Conservation (phyloP, 2,888 invertebrate species). For the Yponomeuta malinellus region DNA sequence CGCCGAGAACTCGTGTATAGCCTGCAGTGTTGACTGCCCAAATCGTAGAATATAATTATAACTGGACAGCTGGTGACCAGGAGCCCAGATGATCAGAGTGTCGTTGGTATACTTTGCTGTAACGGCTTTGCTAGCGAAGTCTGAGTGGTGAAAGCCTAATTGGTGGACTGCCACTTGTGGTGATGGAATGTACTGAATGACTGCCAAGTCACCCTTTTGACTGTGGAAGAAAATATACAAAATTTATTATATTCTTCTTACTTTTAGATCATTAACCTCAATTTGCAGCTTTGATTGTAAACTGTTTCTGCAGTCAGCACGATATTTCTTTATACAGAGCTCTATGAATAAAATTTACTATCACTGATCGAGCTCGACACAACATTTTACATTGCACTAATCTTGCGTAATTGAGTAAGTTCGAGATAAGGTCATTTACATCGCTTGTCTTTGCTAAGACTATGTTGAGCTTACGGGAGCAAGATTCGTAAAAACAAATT, state of each 20-base stretch:
- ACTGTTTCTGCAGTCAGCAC: no score
- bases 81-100: conserved; percentile 54
- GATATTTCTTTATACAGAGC: no score
- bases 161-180: conserved; percentile 58
- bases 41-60: conserved; percentile 49
- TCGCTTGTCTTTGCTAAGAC: no score
- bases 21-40: conserved; percentile 46
- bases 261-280: no score
- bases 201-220: conserved; percentile 33
- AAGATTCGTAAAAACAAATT: no score
- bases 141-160: conserved; percentile 57
- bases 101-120: conserved; percentile 41
- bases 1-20: conserved; percentile 48
- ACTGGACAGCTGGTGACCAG: conserved; percentile 34
- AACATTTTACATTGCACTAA: no score
- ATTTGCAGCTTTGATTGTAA: no score
- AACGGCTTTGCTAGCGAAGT: conserved; percentile 34
- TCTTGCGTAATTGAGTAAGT: no score
- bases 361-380: no score
- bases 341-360: no score
- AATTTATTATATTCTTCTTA: neutral
- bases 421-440: no score
- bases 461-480: no score
- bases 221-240: conserved; percentile 31
- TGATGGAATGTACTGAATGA: conserved; percentile 53